Base-by-base conservation (phyloP, 2,797 vertebrate species). In the Onychomys arenicola region DNA sequence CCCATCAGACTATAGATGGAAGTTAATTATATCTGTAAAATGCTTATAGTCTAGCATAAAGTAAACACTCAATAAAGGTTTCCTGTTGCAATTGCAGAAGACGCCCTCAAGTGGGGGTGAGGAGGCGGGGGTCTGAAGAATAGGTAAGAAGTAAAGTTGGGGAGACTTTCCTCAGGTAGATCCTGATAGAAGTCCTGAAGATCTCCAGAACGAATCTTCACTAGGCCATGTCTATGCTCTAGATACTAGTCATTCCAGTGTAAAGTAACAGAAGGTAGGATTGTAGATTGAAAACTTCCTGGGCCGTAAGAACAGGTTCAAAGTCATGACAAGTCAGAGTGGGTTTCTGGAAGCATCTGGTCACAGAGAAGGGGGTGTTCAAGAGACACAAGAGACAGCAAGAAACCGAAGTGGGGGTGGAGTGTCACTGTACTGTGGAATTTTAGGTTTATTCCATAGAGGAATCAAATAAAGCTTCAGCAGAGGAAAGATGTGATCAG, bases 161-260 rank as follows among this genome's bases (percentile, higher is more conserved):
- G 32, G 95, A 75, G 29, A 46, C 40, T 93, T 90, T 82, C 59
- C 57, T 65, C 55, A 73, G 65, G 49, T 84, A 83, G 78, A 76
- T 93, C 25, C 59, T 89, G 43, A 88, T 16, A 8, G 49, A 91
- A 93, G 40, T 89, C 67, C 87, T 91, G 2, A 69, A 92, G 89
- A 93, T 93, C 86, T 96, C 65, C 90, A 91, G 43, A 67, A 80
- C 4, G 76, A 91, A 61, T 82, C 87, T 49, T 69, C 71, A 63
- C 2, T 55, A 46, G 75, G 52, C 67, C 92, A 88, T 85, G 94
- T 67, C 55, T 95, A 67, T 55, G 27, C 27, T 34, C 49, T 6
- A 40, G 5, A 71, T 46, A 85, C 23, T 96, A 77, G 59, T 83
- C 21, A 73, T 80, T 46, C 65, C 81, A n/a, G 57, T 27, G 29